Conservation (phyloP, 2,797 vertebrate genomes). For the Anguilla megastoma region DNA sequence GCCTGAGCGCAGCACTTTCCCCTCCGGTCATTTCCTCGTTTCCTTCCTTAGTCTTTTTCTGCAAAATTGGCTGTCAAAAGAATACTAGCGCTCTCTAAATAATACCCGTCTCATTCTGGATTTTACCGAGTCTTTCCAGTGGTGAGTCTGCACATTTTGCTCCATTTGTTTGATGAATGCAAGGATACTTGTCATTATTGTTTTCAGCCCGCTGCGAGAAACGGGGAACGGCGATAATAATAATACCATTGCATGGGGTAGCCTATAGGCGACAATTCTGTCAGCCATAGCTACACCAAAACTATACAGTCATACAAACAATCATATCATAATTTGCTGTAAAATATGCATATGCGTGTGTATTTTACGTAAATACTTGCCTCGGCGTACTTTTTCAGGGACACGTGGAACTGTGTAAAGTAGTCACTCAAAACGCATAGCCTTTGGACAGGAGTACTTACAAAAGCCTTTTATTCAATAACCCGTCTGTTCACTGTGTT, state of each 20-base stretch:
- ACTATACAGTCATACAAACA: slow-evolving; percentile 55
- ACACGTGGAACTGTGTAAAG: not conserved
- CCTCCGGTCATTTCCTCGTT: slow-evolving; percentile 14
- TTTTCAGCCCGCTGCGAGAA: slow-evolving; percentile 31
- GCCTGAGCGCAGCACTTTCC: slow-evolving; percentile 32
- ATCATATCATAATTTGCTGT: slow-evolving; percentile 15
- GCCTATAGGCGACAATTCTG: slow-evolving; percentile 15
- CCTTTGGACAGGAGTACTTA: slow-evolving; percentile 15
- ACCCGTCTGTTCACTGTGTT: slow-evolving; percentile 15
- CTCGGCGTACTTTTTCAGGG: not conserved
- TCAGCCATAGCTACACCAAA: not conserved
- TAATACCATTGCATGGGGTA: slow-evolving; percentile 2
- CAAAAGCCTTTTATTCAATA: slow-evolving; percentile 6
- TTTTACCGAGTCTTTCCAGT: slow-evolving; percentile 44
- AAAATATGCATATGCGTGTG: not conserved
- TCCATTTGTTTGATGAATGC: slow-evolving; percentile 42
- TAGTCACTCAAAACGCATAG: slow-evolving; percentile 11
- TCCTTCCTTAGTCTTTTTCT: not conserved
- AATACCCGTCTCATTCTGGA: slow-evolving; percentile 47
- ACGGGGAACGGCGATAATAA: slow-evolving; percentile 22
- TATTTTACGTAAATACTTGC: not conserved
- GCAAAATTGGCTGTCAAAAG: slow-evolving; percentile 36
- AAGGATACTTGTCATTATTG: slow-evolving; percentile 29
- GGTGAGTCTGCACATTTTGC: slow-evolving; percentile 71
- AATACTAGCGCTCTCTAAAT: slow-evolving; percentile 2